These are phyloP conservation scores for Synodontis membranacea DNA, from an alignment of 2,113 vertebrate genomes.

Conservation along the genomic window DNA sequence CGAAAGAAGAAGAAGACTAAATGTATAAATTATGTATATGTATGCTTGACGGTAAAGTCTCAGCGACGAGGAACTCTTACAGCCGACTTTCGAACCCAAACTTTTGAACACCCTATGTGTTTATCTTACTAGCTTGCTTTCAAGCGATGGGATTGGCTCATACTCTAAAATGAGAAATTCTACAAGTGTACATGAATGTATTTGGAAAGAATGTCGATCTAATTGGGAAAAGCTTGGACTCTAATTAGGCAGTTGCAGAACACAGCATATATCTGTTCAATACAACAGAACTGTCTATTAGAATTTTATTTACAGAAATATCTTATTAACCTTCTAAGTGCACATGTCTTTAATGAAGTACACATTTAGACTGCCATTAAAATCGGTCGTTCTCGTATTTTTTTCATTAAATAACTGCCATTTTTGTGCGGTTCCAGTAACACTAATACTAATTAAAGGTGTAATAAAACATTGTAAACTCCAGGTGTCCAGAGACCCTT, in stretches of 20 bases:
- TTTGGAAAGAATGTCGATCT: background rate
- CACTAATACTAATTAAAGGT: background rate
- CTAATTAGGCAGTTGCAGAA: background rate
- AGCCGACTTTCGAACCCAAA: background rate
- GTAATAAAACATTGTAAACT: slow-evolving; percentile 9
- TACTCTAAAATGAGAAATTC: background rate
- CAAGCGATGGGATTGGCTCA: background rate
- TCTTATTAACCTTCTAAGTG: background rate
- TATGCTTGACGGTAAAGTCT: too few relatives aligned
- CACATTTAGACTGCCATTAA: background rate
- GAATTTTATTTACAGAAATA: background rate
- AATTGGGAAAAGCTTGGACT: background rate
- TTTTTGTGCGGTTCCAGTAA: background rate
- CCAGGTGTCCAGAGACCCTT: background rate
- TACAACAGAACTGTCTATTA: background rate
- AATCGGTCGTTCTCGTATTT: background rate
- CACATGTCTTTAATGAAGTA: background rate
- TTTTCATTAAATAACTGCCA: background rate
- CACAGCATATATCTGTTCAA: background rate
- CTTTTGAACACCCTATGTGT: background rate
- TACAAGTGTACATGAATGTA: background rate
- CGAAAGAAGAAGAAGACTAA: too few relatives aligned
- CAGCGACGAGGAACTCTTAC: background rate
- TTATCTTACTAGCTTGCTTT: slow-evolving; percentile 1
- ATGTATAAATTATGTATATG: too few relatives aligned